A percentile compares a stretch with the other conserved stretches of the same genome.
Conservation (phyloP, 2,797 vertebrate species). For the Pipistrellus pygmaeus region DNA sequence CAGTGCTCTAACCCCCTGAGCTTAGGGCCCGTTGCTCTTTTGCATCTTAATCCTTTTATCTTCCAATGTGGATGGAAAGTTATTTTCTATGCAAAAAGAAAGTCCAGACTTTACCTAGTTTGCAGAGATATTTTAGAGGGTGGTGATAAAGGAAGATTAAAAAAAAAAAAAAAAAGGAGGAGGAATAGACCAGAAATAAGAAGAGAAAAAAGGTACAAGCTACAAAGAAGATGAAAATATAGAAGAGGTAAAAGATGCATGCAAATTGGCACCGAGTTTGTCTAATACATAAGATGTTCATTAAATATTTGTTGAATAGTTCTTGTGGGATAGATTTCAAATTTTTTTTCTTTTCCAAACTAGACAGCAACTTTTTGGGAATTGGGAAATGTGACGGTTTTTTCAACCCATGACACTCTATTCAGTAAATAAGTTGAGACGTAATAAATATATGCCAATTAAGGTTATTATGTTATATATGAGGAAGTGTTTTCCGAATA, state of each 20-base stretch:
- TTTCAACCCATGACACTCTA: neutral
- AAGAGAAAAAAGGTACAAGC: neutral
- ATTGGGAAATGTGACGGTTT: neutral
- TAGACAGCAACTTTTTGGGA: neutral
- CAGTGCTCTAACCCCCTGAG: too few relatives aligned
- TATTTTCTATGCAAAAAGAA: constrained; percentile 49
- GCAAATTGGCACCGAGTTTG: neutral
- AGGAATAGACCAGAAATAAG: neutral
- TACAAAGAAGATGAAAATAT: neutral
- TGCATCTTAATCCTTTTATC: constrained; percentile 68
- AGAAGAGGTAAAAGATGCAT: neutral
- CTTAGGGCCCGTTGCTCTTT: neutral
- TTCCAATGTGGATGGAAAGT: constrained; percentile 34
- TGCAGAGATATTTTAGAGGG: constrained; percentile 43
- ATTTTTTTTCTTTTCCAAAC: neutral
- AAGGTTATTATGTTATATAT: neutral
- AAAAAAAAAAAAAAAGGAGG: neutral
- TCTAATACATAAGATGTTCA: neutral
- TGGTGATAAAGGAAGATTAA: neutral
- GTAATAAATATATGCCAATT: neutral
- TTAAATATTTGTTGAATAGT: constrained; percentile 37
- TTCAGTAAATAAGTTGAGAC: neutral
- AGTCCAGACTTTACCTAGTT: constrained; percentile 32
- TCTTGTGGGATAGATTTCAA: neutral
- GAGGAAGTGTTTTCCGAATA: neutral